These are phyloP conservation scores for Ardeotis arabs DNA, from an alignment of 2,113 vertebrate genomes.

Conservation along the genomic window DNA sequence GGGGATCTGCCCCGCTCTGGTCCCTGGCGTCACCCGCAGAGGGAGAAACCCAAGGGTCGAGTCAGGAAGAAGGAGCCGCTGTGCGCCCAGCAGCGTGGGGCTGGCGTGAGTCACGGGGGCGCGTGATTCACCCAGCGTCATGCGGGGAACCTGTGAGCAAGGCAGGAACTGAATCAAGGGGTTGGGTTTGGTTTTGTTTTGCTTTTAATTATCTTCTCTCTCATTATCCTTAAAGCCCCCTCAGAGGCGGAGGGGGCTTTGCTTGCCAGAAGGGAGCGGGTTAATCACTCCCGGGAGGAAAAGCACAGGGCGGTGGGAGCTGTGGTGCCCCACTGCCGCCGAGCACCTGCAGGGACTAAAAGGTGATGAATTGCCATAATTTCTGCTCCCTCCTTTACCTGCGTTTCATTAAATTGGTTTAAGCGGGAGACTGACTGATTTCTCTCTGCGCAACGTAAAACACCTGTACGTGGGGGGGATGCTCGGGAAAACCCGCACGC, in stretches of 20 bases:
- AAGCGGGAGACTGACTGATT: not conserved
- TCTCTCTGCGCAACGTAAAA: not conserved
- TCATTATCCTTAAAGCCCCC: not conserved
- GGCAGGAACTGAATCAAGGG: not conserved
- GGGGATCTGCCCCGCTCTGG: not conserved
- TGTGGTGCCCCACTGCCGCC: not conserved
- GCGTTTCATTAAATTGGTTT: not conserved
- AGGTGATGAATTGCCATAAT: constrained; percentile 1
- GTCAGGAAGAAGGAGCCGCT: not conserved
- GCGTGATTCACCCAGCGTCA: not conserved
- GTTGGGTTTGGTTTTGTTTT: not conserved
- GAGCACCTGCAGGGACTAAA: not conserved
- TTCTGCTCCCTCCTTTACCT: not conserved
- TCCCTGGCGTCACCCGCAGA: fast-evolving
- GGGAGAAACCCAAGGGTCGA: not conserved
- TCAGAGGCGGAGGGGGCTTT: not conserved
- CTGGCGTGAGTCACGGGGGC: not conserved
- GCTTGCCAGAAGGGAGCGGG: not conserved
- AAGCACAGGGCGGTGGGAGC: not conserved
- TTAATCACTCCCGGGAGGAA: not conserved
- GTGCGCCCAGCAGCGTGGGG: fast-evolving
- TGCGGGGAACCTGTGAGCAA: not conserved
- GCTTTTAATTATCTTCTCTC: not conserved
- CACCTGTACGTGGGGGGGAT: not conserved
- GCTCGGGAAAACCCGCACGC: fast-evolving